Conservation (phyloP, 2,797 vertebrate species). For the Dicrostonyx torquatus region DNA sequence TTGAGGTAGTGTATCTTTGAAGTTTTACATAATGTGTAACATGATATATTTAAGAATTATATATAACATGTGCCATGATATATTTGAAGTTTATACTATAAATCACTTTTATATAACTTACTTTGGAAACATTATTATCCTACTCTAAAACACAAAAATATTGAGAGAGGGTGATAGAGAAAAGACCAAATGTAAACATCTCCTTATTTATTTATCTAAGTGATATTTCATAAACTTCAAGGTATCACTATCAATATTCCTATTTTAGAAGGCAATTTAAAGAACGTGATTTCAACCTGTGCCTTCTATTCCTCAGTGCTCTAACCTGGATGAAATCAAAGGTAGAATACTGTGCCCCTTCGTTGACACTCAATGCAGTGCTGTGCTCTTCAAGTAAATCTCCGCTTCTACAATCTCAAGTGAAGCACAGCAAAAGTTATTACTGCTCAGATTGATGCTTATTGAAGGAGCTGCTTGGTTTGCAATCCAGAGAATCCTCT, state of each 20-base stretch:
- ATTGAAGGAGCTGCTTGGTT: not conserved
- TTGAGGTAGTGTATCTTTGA: not conserved
- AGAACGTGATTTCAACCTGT: not conserved
- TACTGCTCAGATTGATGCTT: not conserved
- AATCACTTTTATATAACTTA: not conserved
- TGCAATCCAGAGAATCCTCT: not conserved
- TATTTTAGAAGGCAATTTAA: not conserved
- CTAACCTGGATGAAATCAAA: not conserved
- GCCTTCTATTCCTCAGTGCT: not conserved
- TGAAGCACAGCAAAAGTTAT: not conserved
- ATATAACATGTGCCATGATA: not conserved
- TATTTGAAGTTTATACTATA: not conserved
- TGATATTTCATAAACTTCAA: not conserved
- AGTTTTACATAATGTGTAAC: not conserved
- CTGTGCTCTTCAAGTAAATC: not conserved
- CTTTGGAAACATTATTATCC: not conserved
- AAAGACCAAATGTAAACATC: not conserved
- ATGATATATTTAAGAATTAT: not conserved
- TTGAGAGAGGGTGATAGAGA: not conserved
- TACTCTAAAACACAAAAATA: not conserved
- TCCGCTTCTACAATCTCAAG: not conserved
- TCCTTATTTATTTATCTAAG: not conserved
- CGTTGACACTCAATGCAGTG: not conserved
- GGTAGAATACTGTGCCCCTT: not conserved
- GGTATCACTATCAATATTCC: not conserved